A percentile compares a stretch with the other conserved stretches of the same genome.
Conservation (phyloP, 2,113 vertebrate species). For the Isichthys henryi region DNA sequence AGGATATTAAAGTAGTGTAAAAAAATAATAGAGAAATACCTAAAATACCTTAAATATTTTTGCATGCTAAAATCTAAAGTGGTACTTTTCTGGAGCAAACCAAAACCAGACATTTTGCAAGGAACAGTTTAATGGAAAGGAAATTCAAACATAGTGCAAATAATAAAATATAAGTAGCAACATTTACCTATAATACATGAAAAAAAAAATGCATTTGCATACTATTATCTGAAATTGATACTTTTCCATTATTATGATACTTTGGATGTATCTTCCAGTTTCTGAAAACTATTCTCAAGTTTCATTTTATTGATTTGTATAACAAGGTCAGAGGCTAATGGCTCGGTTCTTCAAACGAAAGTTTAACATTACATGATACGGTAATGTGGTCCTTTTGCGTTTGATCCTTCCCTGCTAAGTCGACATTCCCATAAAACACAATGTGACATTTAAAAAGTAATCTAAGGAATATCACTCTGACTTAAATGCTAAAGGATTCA, state of each 20-base stretch:
- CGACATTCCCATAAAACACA: background rate
- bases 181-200: background rate
- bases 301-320: background rate
- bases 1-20: background rate
- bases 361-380: background rate
- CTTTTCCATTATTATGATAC: background rate
- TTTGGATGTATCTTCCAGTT: background rate
- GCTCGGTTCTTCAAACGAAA: conserved; percentile 3
- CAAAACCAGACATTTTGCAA: background rate
- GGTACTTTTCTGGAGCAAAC: background rate
- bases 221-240: background rate
- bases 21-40: background rate
- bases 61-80: background rate
- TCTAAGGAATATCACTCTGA: background rate
- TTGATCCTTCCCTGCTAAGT: background rate
- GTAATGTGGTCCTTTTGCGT: conserved; percentile 1
- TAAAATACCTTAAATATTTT: no score
- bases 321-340: conserved; percentile 9
- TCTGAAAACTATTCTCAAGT: background rate
- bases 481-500: conserved; percentile 4
- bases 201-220: background rate
- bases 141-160: background rate
- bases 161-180: background rate
- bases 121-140: background rate
- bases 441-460: background rate